Evolutionary conservation across 2,797 vertebrate species (phyloP).

Genomic region (Dryobates pubescens): DNA sequence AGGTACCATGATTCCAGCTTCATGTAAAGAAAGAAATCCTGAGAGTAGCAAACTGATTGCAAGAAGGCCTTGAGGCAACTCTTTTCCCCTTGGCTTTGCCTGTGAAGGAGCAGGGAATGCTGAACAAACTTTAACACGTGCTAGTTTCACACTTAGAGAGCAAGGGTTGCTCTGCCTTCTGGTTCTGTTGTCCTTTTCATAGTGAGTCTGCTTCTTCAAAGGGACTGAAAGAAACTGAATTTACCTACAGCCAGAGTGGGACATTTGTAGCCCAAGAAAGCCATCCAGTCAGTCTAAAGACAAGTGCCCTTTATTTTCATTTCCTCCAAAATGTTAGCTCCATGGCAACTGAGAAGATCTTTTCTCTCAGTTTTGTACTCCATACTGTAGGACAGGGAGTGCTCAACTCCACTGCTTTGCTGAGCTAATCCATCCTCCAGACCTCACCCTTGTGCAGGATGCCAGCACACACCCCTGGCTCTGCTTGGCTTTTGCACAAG

Average conservation of each 20-base stretch:
- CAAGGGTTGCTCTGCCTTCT: neutral
- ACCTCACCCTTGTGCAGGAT: neutral
- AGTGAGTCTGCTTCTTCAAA: neutral
- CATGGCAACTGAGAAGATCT: neutral
- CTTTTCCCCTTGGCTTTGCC: neutral
- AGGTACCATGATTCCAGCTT: neutral
- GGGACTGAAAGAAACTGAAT: neutral
- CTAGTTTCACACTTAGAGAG: neutral
- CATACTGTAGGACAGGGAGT: neutral
- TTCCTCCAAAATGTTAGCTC: neutral
- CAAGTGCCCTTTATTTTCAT: neutral
- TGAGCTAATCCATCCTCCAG: neutral
- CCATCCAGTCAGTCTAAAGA: neutral
- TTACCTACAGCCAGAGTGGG: neutral
- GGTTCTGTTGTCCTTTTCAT: neutral
- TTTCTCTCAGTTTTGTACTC: neutral
- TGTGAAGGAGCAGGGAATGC: neutral
- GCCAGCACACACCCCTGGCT: neutral
- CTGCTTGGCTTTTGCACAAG: neutral
- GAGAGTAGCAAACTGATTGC: neutral
- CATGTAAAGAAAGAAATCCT: neutral
- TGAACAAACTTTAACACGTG: neutral
- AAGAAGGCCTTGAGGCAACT: neutral
- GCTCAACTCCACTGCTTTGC: neutral
- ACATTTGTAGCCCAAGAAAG: neutral